Conservation (phyloP, 2,888 invertebrate genomes). For the Drosophila melanocephala region DNA sequence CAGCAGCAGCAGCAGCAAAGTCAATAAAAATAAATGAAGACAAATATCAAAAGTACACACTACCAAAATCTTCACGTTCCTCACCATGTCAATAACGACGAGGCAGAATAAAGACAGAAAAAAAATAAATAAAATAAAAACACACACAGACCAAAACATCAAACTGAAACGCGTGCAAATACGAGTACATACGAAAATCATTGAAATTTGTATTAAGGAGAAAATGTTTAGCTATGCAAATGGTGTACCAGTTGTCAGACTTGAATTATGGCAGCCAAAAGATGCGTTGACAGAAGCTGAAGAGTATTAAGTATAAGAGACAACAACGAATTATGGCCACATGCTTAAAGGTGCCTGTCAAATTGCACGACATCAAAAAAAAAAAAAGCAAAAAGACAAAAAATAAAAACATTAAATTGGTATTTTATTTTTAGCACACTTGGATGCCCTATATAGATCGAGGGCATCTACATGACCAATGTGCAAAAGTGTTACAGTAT, state of each 20-base stretch:
- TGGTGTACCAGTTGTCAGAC: constrained; percentile 70
- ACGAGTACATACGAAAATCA: constrained; percentile 41
- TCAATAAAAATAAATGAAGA: constrained; percentile 78
- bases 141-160: constrained; percentile 19
- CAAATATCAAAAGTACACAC: constrained; percentile 64
- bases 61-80: constrained; percentile 62
- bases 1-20: constrained; percentile 43
- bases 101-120: constrained; percentile 38
- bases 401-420: constrained; percentile 12
- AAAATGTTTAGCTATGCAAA: constrained; percentile 81
- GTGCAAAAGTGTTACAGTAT: background rate
- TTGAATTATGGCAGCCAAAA: constrained; percentile 78
- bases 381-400: constrained; percentile 13
- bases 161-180: constrained; percentile 62
- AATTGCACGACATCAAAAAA: constrained; percentile 59
- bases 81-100: constrained; percentile 65
- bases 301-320: constrained; percentile 41
- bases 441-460: constrained; percentile 17
- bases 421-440: constrained; percentile 38
- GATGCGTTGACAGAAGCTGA: constrained; percentile 73
- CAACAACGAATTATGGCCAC: constrained; percentile 47
- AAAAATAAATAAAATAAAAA: constrained; percentile 7
- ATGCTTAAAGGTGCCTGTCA: constrained; percentile 72
- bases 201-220: constrained; percentile 70
- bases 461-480: constrained; percentile 2